Base-by-base conservation (phyloP, 2,797 vertebrate genomes). In the Hyperoplus immaculatus region DNA sequence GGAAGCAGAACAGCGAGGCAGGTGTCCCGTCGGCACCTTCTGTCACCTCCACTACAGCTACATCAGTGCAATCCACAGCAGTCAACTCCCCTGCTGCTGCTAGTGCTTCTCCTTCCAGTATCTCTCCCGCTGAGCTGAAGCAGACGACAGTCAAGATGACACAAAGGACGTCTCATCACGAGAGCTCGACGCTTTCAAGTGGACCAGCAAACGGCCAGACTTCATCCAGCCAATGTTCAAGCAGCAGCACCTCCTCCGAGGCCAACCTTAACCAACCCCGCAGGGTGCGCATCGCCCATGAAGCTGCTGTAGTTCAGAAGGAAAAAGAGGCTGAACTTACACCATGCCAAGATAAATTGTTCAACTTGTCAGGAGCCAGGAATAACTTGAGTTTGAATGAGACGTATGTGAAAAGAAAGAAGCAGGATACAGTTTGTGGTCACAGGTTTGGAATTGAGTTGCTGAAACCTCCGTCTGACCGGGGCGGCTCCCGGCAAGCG, bases 381-480 rank as follows among this genome's bases (percentile, higher is more conserved):
- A 83, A 92, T 82, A 96, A 94, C n/a, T 87, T 93, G 36, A 96
- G 95, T 89, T 96, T 96, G 96, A 96, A 89, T 70, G 95, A 96
- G 72, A 93, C 96, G 60, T 95, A 96, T 79, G 90, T 93, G 59
- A 95, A 94, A 78, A 95, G 89, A 88, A 96, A 94, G 89, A 96
- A 93, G 41, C 95, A 91, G 89, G 94, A 95, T 65, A 93, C 88
- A 41, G 91, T 90, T 80, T 96, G 94, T 91, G 94, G 14, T 86
- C 83, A 54, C 90, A 99, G 98, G 94, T 97, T 97, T 94, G 96
- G 96, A 80, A 97, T 96, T 70, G 90, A 96, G 92, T 89, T 96
- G 86, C 89, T 91, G 7, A 95, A 93, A 6, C 59, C 91, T 87
- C 61, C 74, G 67, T 62, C 87, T 88, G 75, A 93, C 89, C 83